Evolutionary conservation across 2,888 invertebrate species (phyloP).

Genomic region (Tolmerus cingulatus): DNA sequence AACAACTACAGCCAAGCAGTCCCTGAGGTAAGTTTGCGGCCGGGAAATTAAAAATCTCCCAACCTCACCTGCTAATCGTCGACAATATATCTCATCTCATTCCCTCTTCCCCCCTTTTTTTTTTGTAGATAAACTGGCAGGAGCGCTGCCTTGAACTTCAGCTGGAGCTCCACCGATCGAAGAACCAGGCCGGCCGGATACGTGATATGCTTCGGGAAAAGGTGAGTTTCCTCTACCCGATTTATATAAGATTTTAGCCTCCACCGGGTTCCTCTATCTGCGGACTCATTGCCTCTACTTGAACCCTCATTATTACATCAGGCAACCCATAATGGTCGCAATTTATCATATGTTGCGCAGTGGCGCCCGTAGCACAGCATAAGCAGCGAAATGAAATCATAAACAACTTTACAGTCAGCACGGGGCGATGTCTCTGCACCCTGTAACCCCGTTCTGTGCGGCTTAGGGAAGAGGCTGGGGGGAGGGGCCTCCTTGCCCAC

Average conservation of each 20-base stretch:
- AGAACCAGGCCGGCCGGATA: constrained; percentile 86
- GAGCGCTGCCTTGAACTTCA: constrained; percentile 87
- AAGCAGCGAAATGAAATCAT: constrained; percentile 37
- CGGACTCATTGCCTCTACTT: constrained; percentile 30
- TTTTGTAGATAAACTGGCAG: constrained; percentile 80
- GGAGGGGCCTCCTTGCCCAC: not conserved
- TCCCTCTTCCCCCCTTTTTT: not conserved
- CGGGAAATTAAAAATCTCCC: not conserved
- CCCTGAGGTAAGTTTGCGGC: constrained; percentile 57
- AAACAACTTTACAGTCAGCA: constrained; percentile 37
- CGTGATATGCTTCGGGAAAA: constrained; percentile 89
- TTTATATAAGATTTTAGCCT: not conserved
- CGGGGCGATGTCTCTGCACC: constrained; percentile 7
- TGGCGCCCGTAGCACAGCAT: constrained; percentile 6
- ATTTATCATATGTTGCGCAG: constrained; percentile 43
- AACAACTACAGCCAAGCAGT: constrained; percentile 63
- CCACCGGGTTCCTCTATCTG: not conserved
- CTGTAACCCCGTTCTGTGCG: not conserved
- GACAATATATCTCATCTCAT: not conserved
- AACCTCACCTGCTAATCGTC: constrained; percentile 22
- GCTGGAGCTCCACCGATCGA: constrained; percentile 83
- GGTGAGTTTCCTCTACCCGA: constrained; percentile 67
- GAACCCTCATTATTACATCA: constrained; percentile 41
- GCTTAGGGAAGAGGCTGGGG: not conserved
- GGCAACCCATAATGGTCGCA: constrained; percentile 42